Base-by-base conservation (phyloP, 1,140 invertebrate genomes). In the Orchestia grillus region DNA sequence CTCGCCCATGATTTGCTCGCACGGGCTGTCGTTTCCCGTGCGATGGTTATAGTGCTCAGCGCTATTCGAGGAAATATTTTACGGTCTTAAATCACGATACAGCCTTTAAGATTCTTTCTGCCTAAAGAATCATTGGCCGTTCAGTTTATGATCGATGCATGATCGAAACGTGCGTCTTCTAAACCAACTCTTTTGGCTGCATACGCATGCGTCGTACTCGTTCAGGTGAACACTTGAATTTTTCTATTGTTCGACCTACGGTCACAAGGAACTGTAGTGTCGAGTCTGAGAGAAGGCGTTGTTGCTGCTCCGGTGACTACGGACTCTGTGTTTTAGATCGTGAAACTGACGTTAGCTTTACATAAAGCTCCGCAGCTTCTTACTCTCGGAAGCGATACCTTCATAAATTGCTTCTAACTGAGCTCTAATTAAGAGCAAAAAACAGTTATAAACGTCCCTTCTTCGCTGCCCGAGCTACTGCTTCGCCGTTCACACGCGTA, bases 331-430 rank as follows among this genome's bases (percentile, higher is more conserved):
- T 36, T 28, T 23, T 23, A 28, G 62, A 77, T 77, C 62, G 36
- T 19, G 62, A 77, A 77, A 19, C 11, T 15, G 62, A 3, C 28
- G 62, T 77, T 77, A 77, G 36, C 36, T 77, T 77, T 77, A 36
- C 28, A 23, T 3, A 36, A 77, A 77, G 62, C 36, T 77, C 62
- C 62, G 62, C 62, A 36, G 62, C 43, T 90, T 90, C 88, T 90
- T 90, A 44, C 43, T 41, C 28, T 42, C 28, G 88, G 88, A 11
- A 3, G 88, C 36, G 43, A 1, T 28, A 41, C 42, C 43, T 90
- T 90, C 88, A 90, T 90, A 90, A 90, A 90, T 90, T 44, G 88
- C 42, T 41, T 90, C 88, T 41, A 90, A 90, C 88, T 90, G 88
- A 3, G 88, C 88, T 90, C n/a, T 90, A 90, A 90, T 90, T 90